Conservation (phyloP, 2,797 vertebrate genomes). For the Mus minutoides region DNA sequence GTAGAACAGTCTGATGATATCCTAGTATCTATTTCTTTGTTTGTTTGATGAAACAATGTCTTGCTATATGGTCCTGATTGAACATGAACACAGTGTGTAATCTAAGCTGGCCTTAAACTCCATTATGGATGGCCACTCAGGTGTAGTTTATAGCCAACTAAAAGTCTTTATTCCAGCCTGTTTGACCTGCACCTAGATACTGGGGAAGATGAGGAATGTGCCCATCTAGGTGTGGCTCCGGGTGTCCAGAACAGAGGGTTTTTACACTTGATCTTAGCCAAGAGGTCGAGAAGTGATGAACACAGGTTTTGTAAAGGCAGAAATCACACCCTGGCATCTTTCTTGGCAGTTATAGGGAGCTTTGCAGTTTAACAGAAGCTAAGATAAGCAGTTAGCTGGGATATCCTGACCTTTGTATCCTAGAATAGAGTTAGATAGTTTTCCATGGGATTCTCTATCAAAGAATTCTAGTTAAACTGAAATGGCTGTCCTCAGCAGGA, state of each 20-base stretch:
- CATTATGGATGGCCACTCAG: not conserved
- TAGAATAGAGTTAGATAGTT: not conserved
- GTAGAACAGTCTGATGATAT: not conserved
- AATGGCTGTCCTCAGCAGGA: not conserved
- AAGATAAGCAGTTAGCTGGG: not conserved
- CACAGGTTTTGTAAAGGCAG: not conserved
- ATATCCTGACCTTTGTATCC: not conserved
- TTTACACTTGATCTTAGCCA: no score
- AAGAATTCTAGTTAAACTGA: not conserved
- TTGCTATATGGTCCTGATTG: not conserved
- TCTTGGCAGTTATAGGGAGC: not conserved
- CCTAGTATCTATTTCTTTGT: slow-evolving; percentile 3
- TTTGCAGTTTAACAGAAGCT: not conserved
- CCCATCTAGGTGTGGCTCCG: not conserved
- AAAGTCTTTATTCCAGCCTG: not conserved
- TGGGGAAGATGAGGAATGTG: not conserved
- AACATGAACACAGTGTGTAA: not conserved
- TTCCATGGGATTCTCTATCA: not conserved
- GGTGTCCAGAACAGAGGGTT: no score
- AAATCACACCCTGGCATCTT: not conserved
- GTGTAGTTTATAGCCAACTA: not conserved
- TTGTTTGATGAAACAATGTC: not conserved
- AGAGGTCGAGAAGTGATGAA: no score
- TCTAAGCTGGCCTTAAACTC: not conserved
- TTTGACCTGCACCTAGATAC: not conserved